Evolutionary conservation across 2,888 invertebrate genomes (phyloP).

Genomic region (Bruchidius siliquastri): DNA sequence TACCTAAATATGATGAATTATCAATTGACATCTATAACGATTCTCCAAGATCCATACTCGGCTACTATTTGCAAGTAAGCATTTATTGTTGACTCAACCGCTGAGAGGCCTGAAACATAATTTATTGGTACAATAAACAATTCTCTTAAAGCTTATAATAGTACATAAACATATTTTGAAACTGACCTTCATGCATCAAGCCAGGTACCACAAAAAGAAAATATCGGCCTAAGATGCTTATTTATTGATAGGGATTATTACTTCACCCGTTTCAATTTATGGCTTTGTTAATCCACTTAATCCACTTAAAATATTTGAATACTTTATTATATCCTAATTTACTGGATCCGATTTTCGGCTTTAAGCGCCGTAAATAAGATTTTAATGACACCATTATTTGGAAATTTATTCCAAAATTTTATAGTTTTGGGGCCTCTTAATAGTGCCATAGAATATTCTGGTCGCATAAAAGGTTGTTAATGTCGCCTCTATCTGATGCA

Average conservation of each 20-base stretch:
- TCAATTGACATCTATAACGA: too few species aligned
- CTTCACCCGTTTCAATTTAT: constrained; percentile 10
- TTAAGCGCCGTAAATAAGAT: neutral
- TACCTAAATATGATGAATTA: too few species aligned
- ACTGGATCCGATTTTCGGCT: neutral
- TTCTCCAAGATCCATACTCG: too few species aligned
- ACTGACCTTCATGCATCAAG: neutral
- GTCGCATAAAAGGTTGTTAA: neutral
- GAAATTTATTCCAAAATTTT: neutral
- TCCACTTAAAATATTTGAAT: constrained; percentile 14
- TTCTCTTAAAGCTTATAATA: neutral
- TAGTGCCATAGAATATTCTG: neutral
- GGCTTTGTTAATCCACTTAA: constrained; percentile 14
- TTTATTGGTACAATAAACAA: constrained; percentile 5
- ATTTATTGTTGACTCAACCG: neutral
- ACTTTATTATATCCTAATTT: constrained; percentile 3
- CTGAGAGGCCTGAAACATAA: constrained; percentile 6
- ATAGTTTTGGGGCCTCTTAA: neutral
- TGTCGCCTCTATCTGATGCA: neutral
- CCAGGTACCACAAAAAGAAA: constrained; percentile 9
- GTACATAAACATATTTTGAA: neutral
- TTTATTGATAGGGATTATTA: constrained; percentile 11
- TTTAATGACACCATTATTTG: neutral
- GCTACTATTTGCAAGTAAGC: neutral
- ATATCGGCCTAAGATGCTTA: constrained; percentile 10